Percentiles rank a stretch among this genome's conserved stretches.
These are phyloP conservation scores for Aegotheles bennettii DNA, from an alignment of 2,113 vertebrate species.

Conservation along the genomic window DNA sequence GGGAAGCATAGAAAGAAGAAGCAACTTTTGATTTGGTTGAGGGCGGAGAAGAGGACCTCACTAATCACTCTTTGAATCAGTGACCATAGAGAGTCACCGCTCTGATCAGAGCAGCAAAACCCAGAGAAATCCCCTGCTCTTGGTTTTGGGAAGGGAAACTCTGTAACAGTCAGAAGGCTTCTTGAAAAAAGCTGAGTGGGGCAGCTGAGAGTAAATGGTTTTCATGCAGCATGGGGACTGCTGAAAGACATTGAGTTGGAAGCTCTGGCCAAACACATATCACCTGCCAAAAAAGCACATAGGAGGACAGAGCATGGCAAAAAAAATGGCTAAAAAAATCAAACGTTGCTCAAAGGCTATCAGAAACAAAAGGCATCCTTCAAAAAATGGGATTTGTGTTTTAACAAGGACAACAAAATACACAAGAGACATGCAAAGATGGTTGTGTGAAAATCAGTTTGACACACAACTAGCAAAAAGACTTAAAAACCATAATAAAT, in stretches of 20 bases:
- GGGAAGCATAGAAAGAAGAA: background rate
- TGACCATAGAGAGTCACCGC: background rate
- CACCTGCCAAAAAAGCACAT: rapidly evolving
- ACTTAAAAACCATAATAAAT: background rate
- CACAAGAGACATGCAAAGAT: background rate
- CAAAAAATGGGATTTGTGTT: background rate
- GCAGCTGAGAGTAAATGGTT: background rate
- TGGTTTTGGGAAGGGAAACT: background rate
- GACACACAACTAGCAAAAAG: background rate
- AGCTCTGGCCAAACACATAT: background rate
- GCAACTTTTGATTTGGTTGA: background rate
- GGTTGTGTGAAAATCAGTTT: background rate
- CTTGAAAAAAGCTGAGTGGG: background rate
- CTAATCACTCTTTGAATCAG: background rate
- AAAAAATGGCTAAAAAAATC: background rate
- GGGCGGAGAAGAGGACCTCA: background rate
- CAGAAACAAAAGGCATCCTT: background rate
- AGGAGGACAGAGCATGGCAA: background rate
- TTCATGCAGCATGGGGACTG: background rate
- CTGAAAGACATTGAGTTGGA: background rate
- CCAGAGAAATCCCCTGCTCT: background rate
- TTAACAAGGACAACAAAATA: background rate
- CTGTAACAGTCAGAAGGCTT: background rate
- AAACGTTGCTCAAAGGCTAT: background rate
- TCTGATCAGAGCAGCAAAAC: background rate